Percentiles rank a stretch among this genome's conserved stretches.
Conservation (phyloP, 2,888 invertebrate species). For the Gnatocerus cornutus region DNA sequence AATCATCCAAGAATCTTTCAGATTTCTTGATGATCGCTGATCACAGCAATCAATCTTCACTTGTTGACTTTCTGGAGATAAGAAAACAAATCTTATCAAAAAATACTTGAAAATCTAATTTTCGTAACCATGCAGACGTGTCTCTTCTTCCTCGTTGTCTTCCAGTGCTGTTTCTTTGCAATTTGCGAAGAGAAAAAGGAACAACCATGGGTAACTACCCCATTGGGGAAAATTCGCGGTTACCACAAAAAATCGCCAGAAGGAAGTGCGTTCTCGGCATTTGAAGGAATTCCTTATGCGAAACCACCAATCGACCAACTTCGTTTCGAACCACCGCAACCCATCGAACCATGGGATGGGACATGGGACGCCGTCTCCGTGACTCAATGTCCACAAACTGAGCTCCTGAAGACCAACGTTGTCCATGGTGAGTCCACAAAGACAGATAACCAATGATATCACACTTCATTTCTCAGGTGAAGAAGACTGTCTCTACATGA, state of each 20-base stretch:
- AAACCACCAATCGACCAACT: conserved; percentile 53
- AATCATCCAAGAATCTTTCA: no score
- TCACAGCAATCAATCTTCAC: no score
- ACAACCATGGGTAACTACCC: conserved; percentile 49
- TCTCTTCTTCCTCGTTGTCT: not conserved
- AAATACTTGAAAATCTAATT: not conserved
- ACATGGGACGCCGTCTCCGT: conserved; percentile 78
- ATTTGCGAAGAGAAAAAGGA: not conserved
- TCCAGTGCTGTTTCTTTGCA: not conserved
- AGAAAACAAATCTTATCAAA: not conserved
- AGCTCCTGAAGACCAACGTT: not conserved
- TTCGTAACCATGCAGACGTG: conserved; percentile 15
- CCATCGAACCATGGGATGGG: conserved; percentile 77
- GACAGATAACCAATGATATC: not conserved
- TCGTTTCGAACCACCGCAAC: conserved; percentile 50
- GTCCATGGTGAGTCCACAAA: conserved; percentile 70
- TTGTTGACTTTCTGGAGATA: no score
- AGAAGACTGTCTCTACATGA: conserved; percentile 78
- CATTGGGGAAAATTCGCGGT: conserved; percentile 53
- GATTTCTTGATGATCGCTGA: no score
- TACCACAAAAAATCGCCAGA: conserved; percentile 54
- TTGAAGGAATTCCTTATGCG: conserved; percentile 57
- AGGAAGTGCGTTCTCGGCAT: conserved; percentile 38
- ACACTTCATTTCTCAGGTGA: conserved; percentile 67
- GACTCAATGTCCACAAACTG: conserved; percentile 68